Conservation (phyloP, 1,140 invertebrate species). For the Hycleus phaleratus region DNA sequence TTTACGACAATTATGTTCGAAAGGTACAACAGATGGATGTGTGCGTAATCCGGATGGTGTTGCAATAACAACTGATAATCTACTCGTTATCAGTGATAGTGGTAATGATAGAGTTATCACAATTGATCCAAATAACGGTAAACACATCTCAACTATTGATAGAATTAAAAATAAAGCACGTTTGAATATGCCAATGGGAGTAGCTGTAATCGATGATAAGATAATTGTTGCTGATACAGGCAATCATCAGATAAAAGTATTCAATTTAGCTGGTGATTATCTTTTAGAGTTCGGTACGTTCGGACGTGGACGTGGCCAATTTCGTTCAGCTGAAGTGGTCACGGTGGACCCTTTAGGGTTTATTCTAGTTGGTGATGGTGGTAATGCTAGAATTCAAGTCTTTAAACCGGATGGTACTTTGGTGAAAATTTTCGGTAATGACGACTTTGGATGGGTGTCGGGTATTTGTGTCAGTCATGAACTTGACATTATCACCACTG, state of each 20-base stretch:
- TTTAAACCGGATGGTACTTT: constrained; percentile 58
- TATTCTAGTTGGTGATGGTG: constrained; percentile 68
- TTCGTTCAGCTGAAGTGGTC: constrained; percentile 59
- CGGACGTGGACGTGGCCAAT: constrained; percentile 54
- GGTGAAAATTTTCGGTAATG: constrained; percentile 58
- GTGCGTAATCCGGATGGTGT: constrained; percentile 68
- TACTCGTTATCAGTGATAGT: constrained; percentile 62
- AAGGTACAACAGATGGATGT: constrained; percentile 52
- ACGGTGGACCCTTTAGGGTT: constrained; percentile 63
- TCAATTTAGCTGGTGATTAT: constrained; percentile 43
- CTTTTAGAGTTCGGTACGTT: constrained; percentile 51
- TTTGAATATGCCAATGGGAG: constrained; percentile 61
- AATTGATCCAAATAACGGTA: constrained; percentile 42
- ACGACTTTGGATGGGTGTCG: constrained; percentile 63
- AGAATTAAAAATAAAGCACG: constrained; percentile 40
- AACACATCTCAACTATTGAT: constrained; percentile 43
- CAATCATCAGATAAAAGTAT: constrained; percentile 56
- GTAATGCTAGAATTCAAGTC: constrained; percentile 68
- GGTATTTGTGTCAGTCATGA: constrained; percentile 57
- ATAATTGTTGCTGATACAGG: constrained; percentile 58
- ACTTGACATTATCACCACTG: constrained; percentile 59
- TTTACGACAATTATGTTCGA: constrained; percentile 52
- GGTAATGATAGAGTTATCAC: constrained; percentile 62
- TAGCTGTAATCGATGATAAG: constrained; percentile 49
- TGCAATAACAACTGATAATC: constrained; percentile 48